phyloP scores from a whole-genome alignment of 2,797 vertebrate genomes.

The Halcyon leucocephala region DNA sequence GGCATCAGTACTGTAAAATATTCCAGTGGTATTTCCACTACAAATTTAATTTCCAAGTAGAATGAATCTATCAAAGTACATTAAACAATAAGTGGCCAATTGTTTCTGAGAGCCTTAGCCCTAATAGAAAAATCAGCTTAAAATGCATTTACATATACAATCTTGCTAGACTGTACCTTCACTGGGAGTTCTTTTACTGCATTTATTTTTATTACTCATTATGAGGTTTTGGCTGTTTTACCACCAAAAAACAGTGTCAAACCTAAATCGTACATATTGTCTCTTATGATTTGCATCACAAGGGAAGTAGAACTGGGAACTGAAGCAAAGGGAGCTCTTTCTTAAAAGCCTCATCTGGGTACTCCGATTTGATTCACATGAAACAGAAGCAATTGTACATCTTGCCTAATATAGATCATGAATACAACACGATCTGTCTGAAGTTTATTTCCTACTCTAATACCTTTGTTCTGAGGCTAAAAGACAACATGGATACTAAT shows the following conservation, averaged over 20 bases:
- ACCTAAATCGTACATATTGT: rapidly evolving
- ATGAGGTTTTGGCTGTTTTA: neutral
- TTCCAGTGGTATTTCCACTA: neutral
- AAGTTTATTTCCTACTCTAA: neutral
- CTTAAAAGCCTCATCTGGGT: neutral
- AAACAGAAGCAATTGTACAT: neutral
- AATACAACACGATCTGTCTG: neutral
- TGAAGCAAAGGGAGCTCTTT: neutral
- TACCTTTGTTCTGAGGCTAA: neutral
- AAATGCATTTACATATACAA: neutral
- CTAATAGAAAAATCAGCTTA: neutral
- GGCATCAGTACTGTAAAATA: neutral
- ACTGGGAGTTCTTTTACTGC: neutral
- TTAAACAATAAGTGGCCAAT: neutral
- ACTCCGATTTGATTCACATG: neutral
- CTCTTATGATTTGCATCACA: neutral
- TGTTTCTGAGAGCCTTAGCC: neutral
- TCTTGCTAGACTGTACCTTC: neutral
- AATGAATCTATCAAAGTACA: neutral
- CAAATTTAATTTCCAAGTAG: neutral
- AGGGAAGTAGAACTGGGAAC: neutral
- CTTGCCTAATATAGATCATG: neutral
- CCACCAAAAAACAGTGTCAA: neutral
- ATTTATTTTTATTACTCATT: neutral
- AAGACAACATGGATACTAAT: neutral